These are phyloP conservation scores for Xylocampa areola DNA, from an alignment of 2,888 invertebrate species.

Conservation along the genomic window DNA sequence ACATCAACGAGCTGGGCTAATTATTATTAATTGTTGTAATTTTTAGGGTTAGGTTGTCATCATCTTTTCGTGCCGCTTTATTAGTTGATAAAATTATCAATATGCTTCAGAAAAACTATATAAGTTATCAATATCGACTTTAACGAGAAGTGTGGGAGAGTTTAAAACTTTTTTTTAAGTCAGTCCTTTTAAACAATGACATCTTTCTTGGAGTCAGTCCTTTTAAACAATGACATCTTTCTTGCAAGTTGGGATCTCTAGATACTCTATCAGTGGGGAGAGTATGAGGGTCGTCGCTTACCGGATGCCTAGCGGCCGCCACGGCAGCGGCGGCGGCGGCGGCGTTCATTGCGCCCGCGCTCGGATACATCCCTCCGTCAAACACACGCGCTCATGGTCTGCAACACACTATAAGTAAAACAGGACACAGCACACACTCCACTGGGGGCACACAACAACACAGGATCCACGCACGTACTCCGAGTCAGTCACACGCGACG, in stretches of 20 bases:
- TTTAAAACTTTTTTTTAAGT: not conserved
- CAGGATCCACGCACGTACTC: conserved; percentile 72
- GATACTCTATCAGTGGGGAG: conserved; percentile 24
- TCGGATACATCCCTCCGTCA: conserved; percentile 94
- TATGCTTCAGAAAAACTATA: too few relatives aligned
- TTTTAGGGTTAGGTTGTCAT: too few relatives aligned
- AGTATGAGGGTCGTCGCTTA: conserved; percentile 83
- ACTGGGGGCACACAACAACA: conserved; percentile 81
- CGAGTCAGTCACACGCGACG: conserved; percentile 81
- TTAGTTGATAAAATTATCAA: too few relatives aligned
- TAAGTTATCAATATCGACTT: too few relatives aligned
- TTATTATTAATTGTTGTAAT: not conserved
- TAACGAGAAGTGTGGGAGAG: too few relatives aligned
- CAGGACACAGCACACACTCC: conserved; percentile 83
- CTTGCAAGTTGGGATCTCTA: conserved; percentile 10
- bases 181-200: not conserved
- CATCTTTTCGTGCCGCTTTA: too few relatives aligned
- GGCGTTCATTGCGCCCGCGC: conserved; percentile 95
- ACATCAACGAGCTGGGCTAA: conserved; percentile 47
- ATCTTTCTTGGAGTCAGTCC: not conserved
- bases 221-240: not conserved
- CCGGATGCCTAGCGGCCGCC: conserved; percentile 96
- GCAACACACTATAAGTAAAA: conserved; percentile 75
- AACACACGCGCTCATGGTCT: conserved; percentile 85
- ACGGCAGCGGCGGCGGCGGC: conserved; percentile 95